Conservation (phyloP, 2,113 vertebrate species). For the Pelobates fuscus region DNA sequence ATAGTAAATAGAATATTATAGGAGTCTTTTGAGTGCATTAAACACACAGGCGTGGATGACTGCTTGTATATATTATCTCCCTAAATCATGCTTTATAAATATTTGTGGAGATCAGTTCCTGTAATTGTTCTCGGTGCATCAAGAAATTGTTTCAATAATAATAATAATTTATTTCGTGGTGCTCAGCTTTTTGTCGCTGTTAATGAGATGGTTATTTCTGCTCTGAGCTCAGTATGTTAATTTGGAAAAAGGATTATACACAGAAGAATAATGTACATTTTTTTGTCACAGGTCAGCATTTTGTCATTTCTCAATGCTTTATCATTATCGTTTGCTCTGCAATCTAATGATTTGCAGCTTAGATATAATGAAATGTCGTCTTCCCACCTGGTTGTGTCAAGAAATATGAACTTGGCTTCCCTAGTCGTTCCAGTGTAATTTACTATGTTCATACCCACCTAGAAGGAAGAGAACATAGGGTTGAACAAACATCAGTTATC, state of each 20-base stretch:
- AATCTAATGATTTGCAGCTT: slow-evolving; percentile 23
- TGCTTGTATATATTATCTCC: too few species aligned
- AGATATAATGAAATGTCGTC: slow-evolving; percentile 39
- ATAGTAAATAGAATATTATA: too few species aligned
- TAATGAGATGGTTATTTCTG: slow-evolving; percentile 34
- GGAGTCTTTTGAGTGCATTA: too few species aligned
- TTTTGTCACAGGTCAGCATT: slow-evolving; percentile 36
- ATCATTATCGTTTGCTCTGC: slow-evolving; percentile 28
- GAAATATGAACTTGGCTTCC: slow-evolving; percentile 27
- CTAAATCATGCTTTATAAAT: too few species aligned
- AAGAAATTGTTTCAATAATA: slow-evolving; percentile 34
- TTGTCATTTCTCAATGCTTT: slow-evolving; percentile 11
- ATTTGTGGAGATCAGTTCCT: neutral
- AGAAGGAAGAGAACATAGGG: neutral
- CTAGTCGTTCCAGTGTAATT: slow-evolving; percentile 9
- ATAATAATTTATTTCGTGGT: neutral
- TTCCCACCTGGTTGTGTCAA: slow-evolving; percentile 33
- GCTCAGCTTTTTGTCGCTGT: slow-evolving; percentile 9
- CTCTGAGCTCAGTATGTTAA: slow-evolving; percentile 1
- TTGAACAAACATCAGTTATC: slow-evolving; percentile 20
- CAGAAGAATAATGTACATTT: slow-evolving; percentile 34
- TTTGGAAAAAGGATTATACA: slow-evolving; percentile 19
- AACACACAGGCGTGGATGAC: too few species aligned
- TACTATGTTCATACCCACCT: slow-evolving; percentile 26
- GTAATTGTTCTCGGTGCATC: neutral